Evolutionary conservation across 2,888 invertebrate genomes (phyloP).

Genomic region (Agonum fuliginosum): DNA sequence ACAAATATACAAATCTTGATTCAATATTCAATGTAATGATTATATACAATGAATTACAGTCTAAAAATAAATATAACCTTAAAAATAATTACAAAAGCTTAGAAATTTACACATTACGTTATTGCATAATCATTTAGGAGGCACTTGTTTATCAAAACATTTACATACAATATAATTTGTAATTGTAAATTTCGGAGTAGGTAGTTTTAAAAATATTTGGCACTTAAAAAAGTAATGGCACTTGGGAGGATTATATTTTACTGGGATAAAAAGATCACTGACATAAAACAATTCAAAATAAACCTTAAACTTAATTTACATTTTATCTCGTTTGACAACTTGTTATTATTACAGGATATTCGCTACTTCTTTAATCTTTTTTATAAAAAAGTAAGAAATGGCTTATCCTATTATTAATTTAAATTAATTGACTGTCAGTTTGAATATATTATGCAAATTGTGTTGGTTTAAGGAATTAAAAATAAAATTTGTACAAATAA

Average conservation of each 20-base stretch:
- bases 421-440: not conserved
- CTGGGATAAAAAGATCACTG: too few relatives aligned
- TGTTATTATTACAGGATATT: not conserved
- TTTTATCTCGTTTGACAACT: not conserved
- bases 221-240: constrained; percentile 44
- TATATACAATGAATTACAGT: constrained; percentile 38
- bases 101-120: constrained; percentile 8
- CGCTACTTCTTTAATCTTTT: not conserved
- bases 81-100: constrained; percentile 30
- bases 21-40: constrained; percentile 30
- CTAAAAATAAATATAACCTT: constrained; percentile 46
- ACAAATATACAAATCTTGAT: constrained; percentile 49
- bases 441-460: constrained; percentile 21
- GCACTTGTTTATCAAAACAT: constrained; percentile 16
- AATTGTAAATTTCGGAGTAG: constrained; percentile 30
- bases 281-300: too few relatives aligned
- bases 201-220: constrained; percentile 43
- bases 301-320: too few relatives aligned
- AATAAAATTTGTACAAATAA: constrained; percentile 34
- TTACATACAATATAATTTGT: constrained; percentile 2
- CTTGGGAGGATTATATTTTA: not conserved
- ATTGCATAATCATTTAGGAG: not conserved
- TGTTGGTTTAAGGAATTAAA: constrained; percentile 4
- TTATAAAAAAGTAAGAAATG: not conserved
- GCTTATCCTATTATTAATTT: not conserved